Percentiles rank a stretch among this genome's conserved stretches.
Conservation (phyloP, 2,113 vertebrate species). For the Peromyscus leucopus region DNA sequence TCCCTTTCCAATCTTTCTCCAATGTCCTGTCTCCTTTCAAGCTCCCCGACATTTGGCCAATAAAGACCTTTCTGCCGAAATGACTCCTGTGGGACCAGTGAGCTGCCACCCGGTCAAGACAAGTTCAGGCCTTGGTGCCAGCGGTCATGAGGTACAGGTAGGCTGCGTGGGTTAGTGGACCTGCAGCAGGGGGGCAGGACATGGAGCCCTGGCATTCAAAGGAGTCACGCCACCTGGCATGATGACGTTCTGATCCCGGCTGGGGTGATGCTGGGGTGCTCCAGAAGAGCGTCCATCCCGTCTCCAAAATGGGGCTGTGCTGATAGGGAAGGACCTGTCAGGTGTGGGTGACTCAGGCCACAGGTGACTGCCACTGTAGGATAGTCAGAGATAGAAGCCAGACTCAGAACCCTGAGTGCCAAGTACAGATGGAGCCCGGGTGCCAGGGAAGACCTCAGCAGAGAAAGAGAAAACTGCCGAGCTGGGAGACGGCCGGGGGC, state of each 20-base stretch:
- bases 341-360: too few species aligned
- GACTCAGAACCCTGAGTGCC: not conserved
- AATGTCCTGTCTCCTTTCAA: too few species aligned
- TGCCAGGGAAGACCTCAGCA: not conserved
- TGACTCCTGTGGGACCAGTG: not conserved
- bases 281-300: not conserved
- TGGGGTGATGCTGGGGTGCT: not conserved
- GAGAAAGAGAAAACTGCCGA: not conserved
- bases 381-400: not conserved
- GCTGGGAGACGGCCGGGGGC: too few species aligned
- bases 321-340: not conserved
- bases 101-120: not conserved
- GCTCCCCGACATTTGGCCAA: not conserved
- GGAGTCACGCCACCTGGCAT: not conserved
- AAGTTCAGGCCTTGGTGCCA: not conserved
- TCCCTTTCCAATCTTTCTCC: not conserved
- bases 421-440: fast-evolving
- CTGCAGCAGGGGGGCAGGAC: not conserved
- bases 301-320: not conserved
- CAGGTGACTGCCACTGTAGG: not conserved
- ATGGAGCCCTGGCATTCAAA: not conserved
- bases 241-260: too few species aligned
- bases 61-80: too few species aligned
- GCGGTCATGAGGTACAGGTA: not conserved
- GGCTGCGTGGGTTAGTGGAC: too few species aligned